Evolutionary conservation across 2,888 invertebrate species (phyloP).

Genomic region (Pediacus dermestoides): DNA sequence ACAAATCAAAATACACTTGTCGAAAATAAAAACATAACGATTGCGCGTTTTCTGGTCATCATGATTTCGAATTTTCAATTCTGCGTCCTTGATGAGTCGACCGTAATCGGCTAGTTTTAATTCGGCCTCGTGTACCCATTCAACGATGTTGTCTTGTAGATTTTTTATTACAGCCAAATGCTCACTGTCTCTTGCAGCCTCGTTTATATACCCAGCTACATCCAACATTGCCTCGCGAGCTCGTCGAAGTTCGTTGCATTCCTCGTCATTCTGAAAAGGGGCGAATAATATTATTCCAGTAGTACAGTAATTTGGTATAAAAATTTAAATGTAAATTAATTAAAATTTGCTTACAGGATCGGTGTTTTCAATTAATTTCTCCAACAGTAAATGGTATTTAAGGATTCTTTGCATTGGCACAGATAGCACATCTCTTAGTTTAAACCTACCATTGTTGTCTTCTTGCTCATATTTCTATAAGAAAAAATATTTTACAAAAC

Average conservation of each 20-base stretch:
- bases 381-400: constrained; percentile 92
- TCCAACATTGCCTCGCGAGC: constrained; percentile 96
- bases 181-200: constrained; percentile 95
- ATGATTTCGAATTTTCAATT: constrained; percentile 86
- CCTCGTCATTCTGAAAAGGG: constrained; percentile 81
- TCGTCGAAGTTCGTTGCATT: constrained; percentile 74
- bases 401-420: constrained; percentile 98
- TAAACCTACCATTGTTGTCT: constrained; percentile 92
- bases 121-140: constrained; percentile 72
- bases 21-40: constrained; percentile 95
- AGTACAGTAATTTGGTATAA: constrained; percentile 6
- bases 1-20: constrained; percentile 93
- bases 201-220: constrained; percentile 95
- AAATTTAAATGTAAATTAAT: constrained; percentile 13
- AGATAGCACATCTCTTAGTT: constrained; percentile 89
- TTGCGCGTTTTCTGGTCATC: constrained; percentile 80
- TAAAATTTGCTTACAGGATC: constrained; percentile 60
- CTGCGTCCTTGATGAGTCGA: constrained; percentile 87
- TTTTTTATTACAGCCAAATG: constrained; percentile 84
- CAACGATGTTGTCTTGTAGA: constrained; percentile 82
- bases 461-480: constrained; percentile 86
- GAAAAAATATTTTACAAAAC: constrained; percentile 8
- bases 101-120: constrained; percentile 87
- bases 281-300: constrained; percentile 23
- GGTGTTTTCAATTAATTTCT: constrained; percentile 84